Conservation (phyloP, 2,113 vertebrate species). For the Paramormyrops kingsleyae region DNA sequence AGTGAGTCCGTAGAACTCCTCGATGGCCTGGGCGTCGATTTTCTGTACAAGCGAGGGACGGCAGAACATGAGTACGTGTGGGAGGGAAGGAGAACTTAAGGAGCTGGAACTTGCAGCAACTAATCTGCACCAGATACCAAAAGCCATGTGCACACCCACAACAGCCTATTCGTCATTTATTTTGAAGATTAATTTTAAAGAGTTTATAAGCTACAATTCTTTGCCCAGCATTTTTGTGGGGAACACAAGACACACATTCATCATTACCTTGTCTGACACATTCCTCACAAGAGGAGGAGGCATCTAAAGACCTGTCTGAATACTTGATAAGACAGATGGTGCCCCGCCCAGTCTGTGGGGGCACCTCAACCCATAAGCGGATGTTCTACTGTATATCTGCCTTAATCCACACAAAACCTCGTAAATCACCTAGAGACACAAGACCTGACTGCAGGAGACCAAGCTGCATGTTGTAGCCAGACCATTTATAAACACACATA, state of each 20-base stretch:
- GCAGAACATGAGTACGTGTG: not conserved
- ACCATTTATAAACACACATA: not conserved
- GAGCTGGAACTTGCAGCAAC: not conserved
- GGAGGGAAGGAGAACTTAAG: not conserved
- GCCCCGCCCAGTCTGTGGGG: not conserved
- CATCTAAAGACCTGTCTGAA: not conserved
- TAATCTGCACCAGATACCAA: not conserved
- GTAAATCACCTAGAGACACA: not conserved
- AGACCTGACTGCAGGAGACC: not conserved
- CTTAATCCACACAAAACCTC: not conserved
- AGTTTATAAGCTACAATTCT: not conserved
- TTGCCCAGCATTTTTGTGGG: not conserved
- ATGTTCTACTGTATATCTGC: not conserved
- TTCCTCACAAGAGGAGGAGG: not conserved
- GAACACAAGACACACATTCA: not conserved
- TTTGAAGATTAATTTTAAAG: not conserved
- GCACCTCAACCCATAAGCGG: not conserved
- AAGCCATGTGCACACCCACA: not conserved
- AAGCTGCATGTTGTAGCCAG: not conserved
- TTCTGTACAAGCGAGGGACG: constrained; percentile 48
- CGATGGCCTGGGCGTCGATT: constrained; percentile 64
- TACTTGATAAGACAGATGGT: not conserved
- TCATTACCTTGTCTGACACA: not conserved
- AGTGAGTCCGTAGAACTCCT: constrained; percentile 67
- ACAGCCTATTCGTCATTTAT: not conserved